Percentiles rank a stretch among this genome's conserved stretches.
These are phyloP conservation scores for Coregonus suidteri DNA, from an alignment of 2,797 vertebrate species.

Conservation along the genomic window DNA sequence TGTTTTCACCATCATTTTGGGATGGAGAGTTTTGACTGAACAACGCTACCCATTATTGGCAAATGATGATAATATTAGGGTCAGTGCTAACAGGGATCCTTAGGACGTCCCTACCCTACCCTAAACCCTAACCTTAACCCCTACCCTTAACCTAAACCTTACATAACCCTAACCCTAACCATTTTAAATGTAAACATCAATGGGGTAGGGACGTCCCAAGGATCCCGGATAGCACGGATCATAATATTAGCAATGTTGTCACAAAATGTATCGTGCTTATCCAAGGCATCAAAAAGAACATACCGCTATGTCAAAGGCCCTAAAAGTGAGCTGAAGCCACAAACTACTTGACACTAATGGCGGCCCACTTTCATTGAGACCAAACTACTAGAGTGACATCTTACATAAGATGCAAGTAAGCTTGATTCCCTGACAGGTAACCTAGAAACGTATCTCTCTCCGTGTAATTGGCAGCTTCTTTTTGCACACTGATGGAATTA, in stretches of 20 bases:
- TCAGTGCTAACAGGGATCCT: too few relatives aligned
- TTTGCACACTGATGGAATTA: not conserved
- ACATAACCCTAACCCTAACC: too few relatives aligned
- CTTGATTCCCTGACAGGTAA: slow-evolving; percentile 68
- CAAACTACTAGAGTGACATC: slow-evolving; percentile 35
- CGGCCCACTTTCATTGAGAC: slow-evolving; percentile 3
- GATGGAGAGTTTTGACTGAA: not conserved
- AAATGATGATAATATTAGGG: too few relatives aligned
- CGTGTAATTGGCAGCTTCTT: too few relatives aligned
- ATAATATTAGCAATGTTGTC: too few relatives aligned
- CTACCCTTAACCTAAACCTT: too few relatives aligned
- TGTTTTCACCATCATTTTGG: not conserved
- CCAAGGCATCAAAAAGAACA: not conserved
- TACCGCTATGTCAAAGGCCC: not conserved
- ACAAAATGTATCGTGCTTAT: not conserved
- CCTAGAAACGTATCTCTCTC: slow-evolving; percentile 54
- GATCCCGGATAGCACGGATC: too few relatives aligned
- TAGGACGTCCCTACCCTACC: too few relatives aligned
- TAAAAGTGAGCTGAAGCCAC: not conserved
- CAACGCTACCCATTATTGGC: too few relatives aligned
- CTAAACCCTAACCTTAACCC: too few relatives aligned
- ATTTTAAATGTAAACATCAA: too few relatives aligned
- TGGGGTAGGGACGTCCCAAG: too few relatives aligned
- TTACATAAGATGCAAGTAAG: slow-evolving; percentile 63
- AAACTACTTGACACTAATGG: slow-evolving; percentile 19